Conservation (phyloP, 2,888 invertebrate genomes). For the Lasioglossum lativentre region DNA sequence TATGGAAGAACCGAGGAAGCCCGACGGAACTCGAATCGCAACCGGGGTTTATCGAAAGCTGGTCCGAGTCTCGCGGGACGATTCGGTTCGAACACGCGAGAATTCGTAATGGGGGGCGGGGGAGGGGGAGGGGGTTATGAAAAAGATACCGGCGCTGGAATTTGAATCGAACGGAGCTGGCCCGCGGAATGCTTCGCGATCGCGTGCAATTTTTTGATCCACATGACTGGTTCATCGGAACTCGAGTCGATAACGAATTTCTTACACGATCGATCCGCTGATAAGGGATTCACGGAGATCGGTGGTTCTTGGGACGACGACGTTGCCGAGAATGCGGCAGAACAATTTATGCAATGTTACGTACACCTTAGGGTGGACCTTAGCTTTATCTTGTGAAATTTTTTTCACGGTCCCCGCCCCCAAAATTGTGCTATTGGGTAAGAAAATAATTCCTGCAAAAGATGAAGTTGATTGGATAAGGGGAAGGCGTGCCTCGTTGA, state of each 20-base stretch:
- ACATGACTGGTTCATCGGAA: background rate
- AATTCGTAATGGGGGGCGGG: background rate
- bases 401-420: no score
- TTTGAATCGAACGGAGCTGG: background rate
- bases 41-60: constrained; percentile 1
- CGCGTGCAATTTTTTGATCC: background rate
- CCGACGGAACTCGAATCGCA: background rate
- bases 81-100: background rate
- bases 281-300: background rate
- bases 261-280: background rate
- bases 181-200: background rate
- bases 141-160: constrained; percentile 7
- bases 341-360: background rate
- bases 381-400: no score
- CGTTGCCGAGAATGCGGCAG: background rate
- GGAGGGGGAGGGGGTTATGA: no score
- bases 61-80: background rate
- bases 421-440: no score
- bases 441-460: no score
- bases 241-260: background rate
- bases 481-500: no score
- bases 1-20: background rate
- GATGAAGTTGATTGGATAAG: no score
- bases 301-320: background rate
- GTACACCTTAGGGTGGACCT: no score